Conservation (phyloP, 2,888 invertebrate species). For the Cryptus armator region DNA sequence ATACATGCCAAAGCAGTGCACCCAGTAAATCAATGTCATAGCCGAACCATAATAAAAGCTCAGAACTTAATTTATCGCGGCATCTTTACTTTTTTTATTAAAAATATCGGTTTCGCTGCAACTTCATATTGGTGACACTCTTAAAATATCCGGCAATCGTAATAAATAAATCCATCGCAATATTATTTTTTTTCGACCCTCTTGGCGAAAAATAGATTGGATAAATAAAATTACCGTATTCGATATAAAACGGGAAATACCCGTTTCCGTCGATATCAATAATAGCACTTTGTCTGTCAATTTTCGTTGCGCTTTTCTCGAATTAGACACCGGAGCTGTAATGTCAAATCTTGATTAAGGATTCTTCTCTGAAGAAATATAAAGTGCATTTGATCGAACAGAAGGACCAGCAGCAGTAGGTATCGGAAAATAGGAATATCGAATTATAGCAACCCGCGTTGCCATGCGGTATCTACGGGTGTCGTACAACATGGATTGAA, state of each 20-base stretch:
- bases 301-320: neutral
- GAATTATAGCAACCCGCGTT: neutral
- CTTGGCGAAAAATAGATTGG: no score
- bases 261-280: neutral
- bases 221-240: neutral
- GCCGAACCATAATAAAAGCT: no score
- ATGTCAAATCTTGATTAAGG: neutral
- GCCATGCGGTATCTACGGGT: neutral
- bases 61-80: no score
- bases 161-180: no score
- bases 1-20: no score
- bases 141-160: no score
- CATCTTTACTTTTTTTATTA: no score
- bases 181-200: no score
- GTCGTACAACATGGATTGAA: neutral
- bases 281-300: neutral
- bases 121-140: no score
- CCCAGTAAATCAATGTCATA: no score
- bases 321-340: neutral
- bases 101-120: no score
- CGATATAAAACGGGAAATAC: neutral
- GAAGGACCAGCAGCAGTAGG: neutral
- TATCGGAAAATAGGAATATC: conserved; percentile 23
- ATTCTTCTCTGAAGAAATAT: neutral
- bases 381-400: neutral